Evolutionary conservation across 2,888 invertebrate genomes (phyloP), one percentile per base, ranked within the genome.

Genomic region (Agrochola litura): DNA sequence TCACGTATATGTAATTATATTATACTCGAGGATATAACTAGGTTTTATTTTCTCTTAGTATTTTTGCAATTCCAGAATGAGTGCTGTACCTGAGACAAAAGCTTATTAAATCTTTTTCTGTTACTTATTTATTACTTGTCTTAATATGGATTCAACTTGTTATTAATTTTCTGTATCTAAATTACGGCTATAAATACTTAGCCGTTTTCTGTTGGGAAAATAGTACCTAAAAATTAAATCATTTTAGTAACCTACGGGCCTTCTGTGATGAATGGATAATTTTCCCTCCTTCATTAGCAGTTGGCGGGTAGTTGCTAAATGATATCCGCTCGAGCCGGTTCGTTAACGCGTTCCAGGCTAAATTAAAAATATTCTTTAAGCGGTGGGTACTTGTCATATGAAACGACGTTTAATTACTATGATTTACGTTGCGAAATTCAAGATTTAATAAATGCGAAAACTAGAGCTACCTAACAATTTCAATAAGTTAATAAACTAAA

Each of bases 281-380:
- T 88, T 85, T 82, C 70, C 81, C 77, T 81, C 85, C 83, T 88
- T 91, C 91, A 90, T 91, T 90, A 91, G 89, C 82, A 87, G 83
- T 82, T 79, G 79, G 79, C 75, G 76, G 79, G 77, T 76, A 77
- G 76, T 70, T 75, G 78, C 81, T 78, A 81, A 87, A 86, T 89
- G 80, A 84, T 84, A 84, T 86, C 81, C 82, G 85, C 65, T 69
- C 22, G 69, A 63, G 87, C 76, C 67, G 69, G 79, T 84, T 90
- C 88, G 85, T 89, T 89, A 87, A 83, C 73, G 81, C 76, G 70
- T 49, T 70, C 81, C 76, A 75, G 77, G 76, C 64, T 70, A 80
- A 67, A 72, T 81, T 77, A 76, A 81, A 88, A 80, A 78, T 76
- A 77, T 81, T 74, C 43, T 73, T 81, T 58, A 67, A 79, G 76